Evolutionary conservation across 64 coral and sea anemone genomes (phyloP), one percentile per base, ranked within the genome.

Genomic region (Porites australiensis): DNA sequence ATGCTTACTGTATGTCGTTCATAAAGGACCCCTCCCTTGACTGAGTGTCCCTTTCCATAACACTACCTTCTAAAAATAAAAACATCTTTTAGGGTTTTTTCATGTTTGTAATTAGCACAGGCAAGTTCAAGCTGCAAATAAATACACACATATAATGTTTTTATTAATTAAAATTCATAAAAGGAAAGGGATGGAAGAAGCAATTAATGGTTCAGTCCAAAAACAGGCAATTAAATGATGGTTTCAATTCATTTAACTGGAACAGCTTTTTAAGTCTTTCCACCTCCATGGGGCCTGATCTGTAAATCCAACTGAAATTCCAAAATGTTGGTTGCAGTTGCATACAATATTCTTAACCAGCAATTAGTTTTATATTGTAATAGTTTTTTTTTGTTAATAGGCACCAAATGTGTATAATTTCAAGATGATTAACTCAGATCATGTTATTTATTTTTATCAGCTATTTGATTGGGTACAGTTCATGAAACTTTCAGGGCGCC

Each of bases 191-290:
- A 66, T 66, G 64, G 64, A 67, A 67, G 64, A 67, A 67, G 14
- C 64, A 67, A 67, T 13, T 67, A 67, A 67, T 67, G 64, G 64
- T 67, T 15, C 64, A 67, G 9, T 15, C 64, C 64, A 13, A 67
- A 67, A 67, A 67, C 10, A 67, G 64, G 14, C 64, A 15, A 67
- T 13, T 67, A 67, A 67, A 67, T 67, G 64, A 67, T 67, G 64
- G 64, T 67, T 67, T 67, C 64, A 67, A n/a, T 67, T 67, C 64
- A 67, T 67, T 67, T 67, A 67, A 67, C 64, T 67, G 14, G 64
- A 3, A 13, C 15, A 15, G 64, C 64, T 66, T 66, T 66, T 66
- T 13, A 66, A 66, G 64, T 66, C 64, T 66, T 66, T 66, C 64
- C 64, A 66, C 9, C 64, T 66, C 64, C 64, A 66, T 66, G 64